A percentile compares a stretch with the other conserved stretches of the same genome.
Conservation (phyloP, 2,113 vertebrate genomes). For the Scalopus aquaticus region DNA sequence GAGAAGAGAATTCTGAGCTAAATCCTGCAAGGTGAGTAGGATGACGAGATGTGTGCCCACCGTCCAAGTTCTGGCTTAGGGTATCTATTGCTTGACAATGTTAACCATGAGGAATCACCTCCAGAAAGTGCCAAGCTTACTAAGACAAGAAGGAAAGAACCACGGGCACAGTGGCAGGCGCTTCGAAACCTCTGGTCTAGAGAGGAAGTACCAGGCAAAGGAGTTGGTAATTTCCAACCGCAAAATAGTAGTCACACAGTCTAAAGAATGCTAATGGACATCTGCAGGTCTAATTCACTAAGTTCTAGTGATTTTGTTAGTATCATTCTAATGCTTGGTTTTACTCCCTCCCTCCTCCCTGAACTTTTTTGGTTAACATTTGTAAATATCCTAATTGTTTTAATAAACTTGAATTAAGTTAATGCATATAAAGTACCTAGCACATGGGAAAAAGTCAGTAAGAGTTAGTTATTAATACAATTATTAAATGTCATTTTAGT, state of each 20-base stretch:
- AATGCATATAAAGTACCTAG: background rate
- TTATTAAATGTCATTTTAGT: conserved; percentile 43
- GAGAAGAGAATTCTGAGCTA: background rate
- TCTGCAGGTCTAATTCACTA: background rate
- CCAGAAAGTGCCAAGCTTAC: background rate
- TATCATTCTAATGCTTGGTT: background rate
- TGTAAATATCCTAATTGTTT: background rate
- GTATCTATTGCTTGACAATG: background rate
- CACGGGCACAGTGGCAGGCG: rapidly evolving
- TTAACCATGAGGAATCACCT: background rate
- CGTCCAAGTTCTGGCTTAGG: background rate
- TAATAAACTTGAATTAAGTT: background rate
- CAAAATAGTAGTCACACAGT: background rate
- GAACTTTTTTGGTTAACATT: background rate
- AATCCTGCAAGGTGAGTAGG: too few species aligned
- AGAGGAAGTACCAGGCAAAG: background rate
- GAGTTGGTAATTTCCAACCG: too few species aligned
- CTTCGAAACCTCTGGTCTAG: background rate
- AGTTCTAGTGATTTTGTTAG: background rate
- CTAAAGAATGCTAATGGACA: background rate
- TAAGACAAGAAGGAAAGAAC: too few species aligned
- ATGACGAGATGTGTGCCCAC: background rate
- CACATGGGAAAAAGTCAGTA: background rate
- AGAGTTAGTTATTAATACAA: conserved; percentile 37
- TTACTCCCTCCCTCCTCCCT: background rate